Evolutionary conservation across 2,797 vertebrate genomes (phyloP).

Genomic region (Cryptoblepharus egeriae): DNA sequence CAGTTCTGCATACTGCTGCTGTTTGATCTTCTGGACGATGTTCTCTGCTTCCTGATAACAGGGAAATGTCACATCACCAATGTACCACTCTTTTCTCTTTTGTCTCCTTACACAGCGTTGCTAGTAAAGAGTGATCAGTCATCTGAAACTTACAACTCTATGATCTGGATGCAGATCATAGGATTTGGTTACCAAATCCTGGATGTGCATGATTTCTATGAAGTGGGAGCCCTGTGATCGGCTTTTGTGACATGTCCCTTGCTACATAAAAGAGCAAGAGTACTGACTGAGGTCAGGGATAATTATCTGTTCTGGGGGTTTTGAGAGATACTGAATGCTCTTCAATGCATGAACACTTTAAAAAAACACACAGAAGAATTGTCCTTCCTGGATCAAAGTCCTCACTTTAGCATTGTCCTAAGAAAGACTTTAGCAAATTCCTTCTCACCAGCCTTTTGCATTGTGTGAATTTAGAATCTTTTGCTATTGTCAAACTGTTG

Average conservation of each 20-base stretch:
- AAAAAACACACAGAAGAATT: neutral
- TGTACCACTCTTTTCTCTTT: slow-evolving; percentile 37
- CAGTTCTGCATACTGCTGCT: slow-evolving; percentile 93
- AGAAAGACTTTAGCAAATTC: too few species aligned
- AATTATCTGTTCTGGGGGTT: neutral
- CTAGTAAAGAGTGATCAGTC: neutral
- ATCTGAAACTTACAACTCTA: neutral
- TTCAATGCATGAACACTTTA: neutral
- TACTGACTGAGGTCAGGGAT: neutral
- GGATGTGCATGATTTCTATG: too few species aligned
- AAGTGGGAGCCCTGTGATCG: neutral
- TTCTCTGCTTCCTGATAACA: slow-evolving; percentile 92
- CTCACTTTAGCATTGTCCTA: too few species aligned
- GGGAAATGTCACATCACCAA: slow-evolving; percentile 46
- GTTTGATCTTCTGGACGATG: slow-evolving; percentile 94
- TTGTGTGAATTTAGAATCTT: neutral
- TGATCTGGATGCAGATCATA: slow-evolving; percentile 10
- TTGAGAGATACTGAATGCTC: neutral
- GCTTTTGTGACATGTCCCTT: neutral
- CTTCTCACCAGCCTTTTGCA: neutral
- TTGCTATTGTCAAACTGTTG: neutral
- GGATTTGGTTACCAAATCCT: too few species aligned
- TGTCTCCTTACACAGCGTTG: slow-evolving; percentile 22
- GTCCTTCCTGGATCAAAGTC: neutral
- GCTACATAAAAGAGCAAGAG: neutral